Evolutionary conservation across 2,797 vertebrate species (phyloP), one percentile per base, ranked within the genome.

Genomic region (Hyperoplus immaculatus): DNA sequence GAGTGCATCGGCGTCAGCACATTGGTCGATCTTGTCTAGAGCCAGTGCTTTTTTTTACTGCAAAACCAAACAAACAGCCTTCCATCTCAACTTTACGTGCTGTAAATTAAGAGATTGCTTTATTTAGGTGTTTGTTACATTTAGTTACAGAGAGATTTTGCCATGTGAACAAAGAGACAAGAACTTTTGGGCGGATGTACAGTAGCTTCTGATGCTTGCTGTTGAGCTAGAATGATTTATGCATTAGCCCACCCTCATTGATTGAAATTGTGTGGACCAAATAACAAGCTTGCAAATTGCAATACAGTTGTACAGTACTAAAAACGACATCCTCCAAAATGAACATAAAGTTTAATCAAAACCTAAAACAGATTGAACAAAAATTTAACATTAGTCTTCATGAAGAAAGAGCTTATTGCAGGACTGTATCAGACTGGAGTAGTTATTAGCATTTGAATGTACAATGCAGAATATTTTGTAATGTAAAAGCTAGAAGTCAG

Each of bases 1-100:
- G 61, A 89, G 81, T 86, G 88, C 79, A 59, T 65, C 63, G 42
- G 61, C 50, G 87, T 92, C 89, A 92, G 90, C 91, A 91, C 75
- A 87, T 74, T 68, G 80, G 77, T 68, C 63, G 9, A 72, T 75
- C 69, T 57, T 13, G 68, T 41, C 53, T 47, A 61, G 67, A 72
- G 70, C 62, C 55, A 0, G 57, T 12, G 8, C 16, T 21, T 67
- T 81, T 69, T 85, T 69, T 85, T 76, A 80, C 43, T 77, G 68
- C 62, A 63, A 16, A 72, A 56, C 63, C 68, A 49, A 64, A 83
- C 46, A 4, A 21, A 21, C 59, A 29, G 64, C 39, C 43, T n/a
- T 75, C 67, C 39, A 71, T 65, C 77, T 84, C 60, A 46, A 62
- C 29, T 62, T 64, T 49, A 69, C 66, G 58, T n/a, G 41, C 58